Percentiles rank a stretch among this genome's conserved stretches.
phyloP scores from a whole-genome alignment of 1,140 invertebrate species.

The Zaprionus davidi region DNA sequence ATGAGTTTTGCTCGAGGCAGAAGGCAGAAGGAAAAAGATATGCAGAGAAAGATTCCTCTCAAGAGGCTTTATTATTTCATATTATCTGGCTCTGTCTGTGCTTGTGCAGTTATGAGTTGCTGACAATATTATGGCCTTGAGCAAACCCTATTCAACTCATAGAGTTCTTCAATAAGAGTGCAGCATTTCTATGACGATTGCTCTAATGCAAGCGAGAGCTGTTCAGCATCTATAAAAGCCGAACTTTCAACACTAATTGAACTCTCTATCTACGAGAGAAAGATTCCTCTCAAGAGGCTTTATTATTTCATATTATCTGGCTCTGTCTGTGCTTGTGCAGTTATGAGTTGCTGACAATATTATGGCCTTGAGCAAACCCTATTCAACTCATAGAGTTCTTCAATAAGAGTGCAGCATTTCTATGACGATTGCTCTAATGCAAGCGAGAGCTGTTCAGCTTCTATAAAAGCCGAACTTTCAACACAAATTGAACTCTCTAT shows the following conservation, averaged over 20 bases:
- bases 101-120: background rate
- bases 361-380: background rate
- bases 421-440: background rate
- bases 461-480: background rate
- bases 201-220: background rate
- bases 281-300: background rate
- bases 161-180: background rate
- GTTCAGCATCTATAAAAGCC: background rate
- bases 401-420: background rate
- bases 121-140: background rate
- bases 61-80: constrained; percentile 1
- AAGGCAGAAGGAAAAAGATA: background rate
- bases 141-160: background rate
- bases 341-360: background rate
- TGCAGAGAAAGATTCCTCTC: background rate
- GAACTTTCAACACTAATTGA: background rate
- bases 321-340: background rate
- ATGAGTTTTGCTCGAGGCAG: constrained; percentile 1
- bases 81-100: background rate
- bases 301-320: constrained; percentile 1
- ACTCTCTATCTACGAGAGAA: background rate
- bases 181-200: background rate
- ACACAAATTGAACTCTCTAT: background rate
- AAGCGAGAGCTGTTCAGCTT: background rate
- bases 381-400: background rate